Evolutionary conservation across 30 jellyfish, hydroid and myxozoan species (phyloP).

Genomic region (Turritopsis dohrnii): DNA sequence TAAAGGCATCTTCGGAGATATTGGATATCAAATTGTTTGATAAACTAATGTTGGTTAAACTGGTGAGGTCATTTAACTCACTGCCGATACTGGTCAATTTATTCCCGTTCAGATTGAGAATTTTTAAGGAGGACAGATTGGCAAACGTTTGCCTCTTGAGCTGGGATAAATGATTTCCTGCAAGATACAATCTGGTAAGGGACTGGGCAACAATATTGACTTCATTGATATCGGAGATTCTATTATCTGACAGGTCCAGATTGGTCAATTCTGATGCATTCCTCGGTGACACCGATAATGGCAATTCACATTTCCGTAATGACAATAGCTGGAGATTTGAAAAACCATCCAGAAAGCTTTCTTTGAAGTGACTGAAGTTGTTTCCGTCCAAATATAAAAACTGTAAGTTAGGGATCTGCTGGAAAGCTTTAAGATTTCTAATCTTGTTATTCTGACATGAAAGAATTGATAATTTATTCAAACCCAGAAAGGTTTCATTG

Average conservation of each 20-base stretch:
- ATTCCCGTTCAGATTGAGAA: background rate
- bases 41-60: background rate
- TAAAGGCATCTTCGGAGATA: background rate
- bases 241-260: background rate
- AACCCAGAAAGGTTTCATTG: background rate
- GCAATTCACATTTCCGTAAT: background rate
- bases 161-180: background rate
- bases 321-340: background rate
- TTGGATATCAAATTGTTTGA: background rate
- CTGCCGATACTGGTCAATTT: background rate
- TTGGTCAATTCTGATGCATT: background rate
- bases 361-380: background rate
- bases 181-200: background rate
- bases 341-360: background rate
- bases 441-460: background rate
- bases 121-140: background rate
- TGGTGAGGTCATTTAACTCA: background rate
- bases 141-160: background rate
- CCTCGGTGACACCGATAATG: background rate
- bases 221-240: background rate
- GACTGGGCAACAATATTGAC: background rate
- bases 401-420: background rate
- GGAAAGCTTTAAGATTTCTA: background rate
- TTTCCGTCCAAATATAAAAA: background rate
- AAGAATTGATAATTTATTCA: background rate